Percentiles rank a stretch among this genome's conserved stretches.
phyloP scores from a whole-genome alignment of 2,888 invertebrate species.

The Amiota communis region DNA sequence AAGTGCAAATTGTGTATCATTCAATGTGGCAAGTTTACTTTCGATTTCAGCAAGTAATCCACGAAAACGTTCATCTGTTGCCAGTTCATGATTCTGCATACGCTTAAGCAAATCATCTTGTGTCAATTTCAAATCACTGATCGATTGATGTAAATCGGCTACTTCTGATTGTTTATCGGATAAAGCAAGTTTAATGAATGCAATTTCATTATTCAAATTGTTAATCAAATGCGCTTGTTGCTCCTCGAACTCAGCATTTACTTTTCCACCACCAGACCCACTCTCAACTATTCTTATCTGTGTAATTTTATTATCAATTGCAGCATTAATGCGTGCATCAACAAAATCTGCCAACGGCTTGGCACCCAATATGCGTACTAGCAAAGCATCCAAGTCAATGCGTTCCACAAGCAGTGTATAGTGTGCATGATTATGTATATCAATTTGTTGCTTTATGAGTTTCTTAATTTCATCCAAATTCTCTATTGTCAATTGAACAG shows the following conservation, averaged over 20 bases:
- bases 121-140: slow-evolving; percentile 58
- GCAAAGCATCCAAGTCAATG: slow-evolving; percentile 69
- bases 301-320: slow-evolving; percentile 63
- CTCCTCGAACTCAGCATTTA: slow-evolving; percentile 50
- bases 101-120: slow-evolving; percentile 65
- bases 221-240: slow-evolving; percentile 75
- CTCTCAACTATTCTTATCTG: slow-evolving; percentile 17
- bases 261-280: slow-evolving; percentile 44
- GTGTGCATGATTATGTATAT: slow-evolving; percentile 58
- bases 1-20: slow-evolving; percentile 74
- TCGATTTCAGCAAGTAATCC: slow-evolving; percentile 67
- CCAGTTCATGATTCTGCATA: slow-evolving; percentile 62
- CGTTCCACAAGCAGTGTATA: slow-evolving; percentile 62
- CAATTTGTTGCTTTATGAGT: slow-evolving; percentile 59
- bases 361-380: slow-evolving; percentile 68
- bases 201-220: slow-evolving; percentile 75
- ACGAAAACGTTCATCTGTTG: slow-evolving; percentile 62
- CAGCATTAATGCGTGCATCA: slow-evolving; percentile 56
- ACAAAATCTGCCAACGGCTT: slow-evolving; percentile 63
- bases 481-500: slow-evolving; percentile 62
- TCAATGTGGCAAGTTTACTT: slow-evolving; percentile 58
- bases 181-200: slow-evolving; percentile 76
- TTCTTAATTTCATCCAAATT: slow-evolving; percentile 71
- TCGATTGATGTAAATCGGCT: slow-evolving; percentile 64
- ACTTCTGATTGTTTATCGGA: slow-evolving; percentile 74